A percentile compares a stretch with the other conserved stretches of the same genome.
Conservation (phyloP, 53 echinoderm and acorn worm species). For the Holothuria scabra region DNA sequence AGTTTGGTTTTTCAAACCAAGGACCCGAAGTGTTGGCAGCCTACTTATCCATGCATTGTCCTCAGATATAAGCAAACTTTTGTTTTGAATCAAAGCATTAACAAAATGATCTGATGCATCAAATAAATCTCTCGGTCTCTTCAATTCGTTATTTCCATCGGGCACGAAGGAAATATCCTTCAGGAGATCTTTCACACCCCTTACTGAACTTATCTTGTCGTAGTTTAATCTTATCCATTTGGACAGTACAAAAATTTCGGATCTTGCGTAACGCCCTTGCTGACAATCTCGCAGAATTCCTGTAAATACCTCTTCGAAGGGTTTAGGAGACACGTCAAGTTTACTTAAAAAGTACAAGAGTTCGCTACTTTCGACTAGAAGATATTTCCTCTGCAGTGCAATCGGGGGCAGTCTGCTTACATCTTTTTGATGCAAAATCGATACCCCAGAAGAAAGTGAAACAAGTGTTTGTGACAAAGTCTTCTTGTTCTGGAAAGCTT, state of each 20-base stretch:
- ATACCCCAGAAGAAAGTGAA: too few relatives aligned
- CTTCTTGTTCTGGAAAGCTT: too few relatives aligned
- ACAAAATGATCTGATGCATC: slow-evolving; percentile 29
- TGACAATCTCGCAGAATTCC: too few relatives aligned
- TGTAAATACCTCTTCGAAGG: too few relatives aligned
- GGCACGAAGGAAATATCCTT: slow-evolving; percentile 17
- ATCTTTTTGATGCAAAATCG: too few relatives aligned
- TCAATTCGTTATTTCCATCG: neutral
- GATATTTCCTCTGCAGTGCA: neutral
- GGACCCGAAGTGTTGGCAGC: neutral
- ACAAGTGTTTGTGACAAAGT: too few relatives aligned
- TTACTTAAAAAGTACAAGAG: too few relatives aligned
- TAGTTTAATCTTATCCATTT: slow-evolving; percentile 6
- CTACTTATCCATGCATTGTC: neutral
- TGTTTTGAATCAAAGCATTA: slow-evolving; percentile 7
- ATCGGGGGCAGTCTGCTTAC: too few relatives aligned
- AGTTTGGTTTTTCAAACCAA: slow-evolving; percentile 39
- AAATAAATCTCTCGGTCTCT: slow-evolving; percentile 26
- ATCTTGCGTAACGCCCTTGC: neutral
- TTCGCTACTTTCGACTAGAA: too few relatives aligned
- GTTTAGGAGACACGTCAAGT: too few relatives aligned
- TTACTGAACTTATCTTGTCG: neutral
- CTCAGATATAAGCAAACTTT: neutral
- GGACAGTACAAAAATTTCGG: neutral
- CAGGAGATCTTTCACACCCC: neutral